A percentile compares a stretch with the other conserved stretches of the same genome.
phyloP scores from a whole-genome alignment of 2,797 vertebrate genomes.

The Hylomyscus alleni region DNA sequence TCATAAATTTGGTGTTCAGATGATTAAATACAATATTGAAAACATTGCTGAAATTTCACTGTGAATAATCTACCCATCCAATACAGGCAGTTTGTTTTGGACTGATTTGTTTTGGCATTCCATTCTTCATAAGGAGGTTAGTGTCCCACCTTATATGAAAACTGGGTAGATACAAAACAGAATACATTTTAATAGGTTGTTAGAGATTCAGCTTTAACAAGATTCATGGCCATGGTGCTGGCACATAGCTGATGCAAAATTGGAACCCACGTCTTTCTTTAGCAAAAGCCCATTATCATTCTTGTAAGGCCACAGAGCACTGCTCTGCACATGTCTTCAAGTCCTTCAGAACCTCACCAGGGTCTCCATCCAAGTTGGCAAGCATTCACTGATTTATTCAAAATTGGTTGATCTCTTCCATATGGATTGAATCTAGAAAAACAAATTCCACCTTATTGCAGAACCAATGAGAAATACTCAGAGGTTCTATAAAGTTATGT shows the following conservation, averaged over 20 bases:
- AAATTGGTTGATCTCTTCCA: slow-evolving; percentile 78
- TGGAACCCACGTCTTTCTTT: slow-evolving; percentile 62
- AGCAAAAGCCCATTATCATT: slow-evolving; percentile 17
- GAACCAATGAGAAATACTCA: slow-evolving; percentile 73
- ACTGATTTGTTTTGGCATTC: slow-evolving; percentile 46
- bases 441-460: slow-evolving; percentile 76
- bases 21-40: slow-evolving; percentile 41
- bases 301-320: neutral
- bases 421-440: slow-evolving; percentile 72
- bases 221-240: neutral
- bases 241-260: slow-evolving; percentile 46
- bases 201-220: slow-evolving; percentile 39
- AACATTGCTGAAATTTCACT: slow-evolving; percentile 28
- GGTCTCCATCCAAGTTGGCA: slow-evolving; percentile 61
- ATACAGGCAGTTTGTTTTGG: neutral
- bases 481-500: slow-evolving; percentile 51
- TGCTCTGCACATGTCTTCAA: slow-evolving; percentile 28
- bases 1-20: neutral
- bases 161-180: slow-evolving; percentile 4
- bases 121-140: neutral
- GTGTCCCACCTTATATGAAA: neutral
- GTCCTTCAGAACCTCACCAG: slow-evolving; percentile 16
- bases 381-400: slow-evolving; percentile 69
- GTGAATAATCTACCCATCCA: slow-evolving; percentile 35
- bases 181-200: slow-evolving; percentile 31